These are phyloP conservation scores for Borostomias antarcticus DNA, from an alignment of 2,797 vertebrate genomes.

Conservation along the genomic window DNA sequence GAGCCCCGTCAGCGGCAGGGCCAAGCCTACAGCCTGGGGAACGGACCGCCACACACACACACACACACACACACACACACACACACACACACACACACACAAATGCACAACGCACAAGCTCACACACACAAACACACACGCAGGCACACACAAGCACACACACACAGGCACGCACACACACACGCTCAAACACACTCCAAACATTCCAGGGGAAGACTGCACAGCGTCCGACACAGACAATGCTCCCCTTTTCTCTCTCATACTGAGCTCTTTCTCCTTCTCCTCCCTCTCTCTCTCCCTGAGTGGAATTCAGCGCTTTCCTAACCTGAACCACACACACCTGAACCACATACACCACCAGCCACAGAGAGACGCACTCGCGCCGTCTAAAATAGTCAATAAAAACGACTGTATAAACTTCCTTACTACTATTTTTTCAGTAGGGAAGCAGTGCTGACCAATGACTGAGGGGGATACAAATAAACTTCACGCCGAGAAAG, in stretches of 20 bases:
- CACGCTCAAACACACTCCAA: conserved; percentile 55
- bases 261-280: conserved; percentile 50
- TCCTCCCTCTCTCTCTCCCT: too few relatives aligned
- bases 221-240: conserved; percentile 57
- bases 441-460: too few relatives aligned
- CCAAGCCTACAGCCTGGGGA: not conserved
- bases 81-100: conserved; percentile 24
- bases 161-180: conserved; percentile 38
- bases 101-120: not conserved
- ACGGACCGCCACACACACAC: conserved; percentile 13
- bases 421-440: too few relatives aligned
- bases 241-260: conserved; percentile 51
- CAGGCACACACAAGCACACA: conserved; percentile 14
- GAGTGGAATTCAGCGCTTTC: too few relatives aligned
- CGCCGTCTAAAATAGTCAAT: too few relatives aligned
- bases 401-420: too few relatives aligned
- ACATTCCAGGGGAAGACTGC: conserved; percentile 60
- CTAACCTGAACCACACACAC: too few relatives aligned
- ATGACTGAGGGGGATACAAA: too few relatives aligned
- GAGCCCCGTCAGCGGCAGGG: not conserved
- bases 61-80: conserved; percentile 5
- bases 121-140: conserved; percentile 15
- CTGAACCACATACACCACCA: too few relatives aligned
- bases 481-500: too few relatives aligned
- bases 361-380: too few relatives aligned